Percentiles rank a stretch among this genome's conserved stretches.
These are phyloP conservation scores for Picus viridis DNA, from an alignment of 2,797 vertebrate genomes.

Conservation along the genomic window DNA sequence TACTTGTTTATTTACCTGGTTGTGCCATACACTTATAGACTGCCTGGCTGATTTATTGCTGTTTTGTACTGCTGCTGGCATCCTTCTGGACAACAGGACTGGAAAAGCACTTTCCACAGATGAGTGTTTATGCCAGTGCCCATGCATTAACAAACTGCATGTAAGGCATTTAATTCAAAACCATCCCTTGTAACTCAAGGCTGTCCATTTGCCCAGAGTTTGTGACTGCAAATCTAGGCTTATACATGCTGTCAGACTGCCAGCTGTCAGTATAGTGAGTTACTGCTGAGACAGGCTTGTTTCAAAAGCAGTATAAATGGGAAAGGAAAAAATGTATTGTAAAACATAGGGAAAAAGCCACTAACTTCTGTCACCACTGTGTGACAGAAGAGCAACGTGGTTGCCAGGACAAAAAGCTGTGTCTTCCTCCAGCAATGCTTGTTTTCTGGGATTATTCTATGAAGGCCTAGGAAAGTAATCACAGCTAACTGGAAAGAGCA, in stretches of 20 bases:
- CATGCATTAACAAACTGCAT: background rate
- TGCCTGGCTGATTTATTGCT: constrained; percentile 54
- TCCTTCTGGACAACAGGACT: constrained; percentile 2
- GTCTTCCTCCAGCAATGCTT: background rate
- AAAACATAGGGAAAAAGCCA: background rate
- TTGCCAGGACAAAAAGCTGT: background rate
- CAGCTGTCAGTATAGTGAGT: background rate
- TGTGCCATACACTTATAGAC: constrained; percentile 5
- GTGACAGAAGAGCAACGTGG: background rate
- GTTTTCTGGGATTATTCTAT: background rate
- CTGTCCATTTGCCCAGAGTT: background rate
- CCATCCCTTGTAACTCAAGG: background rate
- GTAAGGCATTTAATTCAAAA: background rate
- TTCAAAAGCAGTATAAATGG: background rate
- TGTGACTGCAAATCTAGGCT: background rate
- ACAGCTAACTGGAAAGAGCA: background rate
- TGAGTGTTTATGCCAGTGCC: background rate
- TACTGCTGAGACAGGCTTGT: background rate
- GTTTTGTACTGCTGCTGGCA: background rate
- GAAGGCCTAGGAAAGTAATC: background rate
- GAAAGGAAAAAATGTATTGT: background rate
- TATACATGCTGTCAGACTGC: background rate
- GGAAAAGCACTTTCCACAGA: constrained; percentile 2
- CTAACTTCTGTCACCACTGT: background rate
- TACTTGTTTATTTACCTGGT: constrained; percentile 42